A percentile compares a stretch with the other conserved stretches of the same genome.
phyloP scores from a whole-genome alignment of 2,113 vertebrate species.

The Vidua macroura region DNA sequence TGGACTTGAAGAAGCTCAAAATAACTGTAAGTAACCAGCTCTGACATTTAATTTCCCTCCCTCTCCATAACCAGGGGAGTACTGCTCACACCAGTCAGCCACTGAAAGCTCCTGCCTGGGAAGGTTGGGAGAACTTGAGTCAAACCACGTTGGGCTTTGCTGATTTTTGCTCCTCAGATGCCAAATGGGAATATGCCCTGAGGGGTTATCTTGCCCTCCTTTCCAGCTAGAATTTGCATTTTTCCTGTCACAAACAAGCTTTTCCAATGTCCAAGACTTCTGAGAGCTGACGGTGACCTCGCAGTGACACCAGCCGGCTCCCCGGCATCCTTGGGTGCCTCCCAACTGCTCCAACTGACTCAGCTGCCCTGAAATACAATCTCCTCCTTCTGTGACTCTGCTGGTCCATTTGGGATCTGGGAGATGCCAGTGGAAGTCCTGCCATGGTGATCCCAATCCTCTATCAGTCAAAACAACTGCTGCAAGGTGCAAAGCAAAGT shows the following conservation, averaged over 20 bases:
- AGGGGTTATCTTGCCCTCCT: neutral
- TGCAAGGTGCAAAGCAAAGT: neutral
- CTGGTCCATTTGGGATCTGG: rapidly evolving
- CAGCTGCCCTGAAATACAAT: neutral
- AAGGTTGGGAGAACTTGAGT: neutral
- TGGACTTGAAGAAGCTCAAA: neutral
- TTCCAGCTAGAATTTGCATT: neutral
- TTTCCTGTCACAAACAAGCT: neutral
- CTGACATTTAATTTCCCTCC: neutral
- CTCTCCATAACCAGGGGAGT: neutral
- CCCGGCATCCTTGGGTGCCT: neutral
- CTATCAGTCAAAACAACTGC: neutral
- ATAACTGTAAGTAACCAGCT: neutral
- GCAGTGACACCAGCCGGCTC: neutral
- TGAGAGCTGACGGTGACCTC: neutral
- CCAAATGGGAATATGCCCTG: neutral
- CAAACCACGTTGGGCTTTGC: neutral
- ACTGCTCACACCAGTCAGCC: neutral
- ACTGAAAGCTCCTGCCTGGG: neutral
- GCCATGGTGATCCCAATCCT: neutral
- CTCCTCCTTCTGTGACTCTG: neutral
- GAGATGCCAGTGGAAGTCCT: neutral
- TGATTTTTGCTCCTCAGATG: neutral
- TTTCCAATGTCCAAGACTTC: neutral
- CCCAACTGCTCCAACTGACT: neutral